A percentile compares a stretch with the other conserved stretches of the same genome.
These are phyloP conservation scores for Eremophila alpestris DNA, from an alignment of 2,797 vertebrate genomes.

Conservation along the genomic window DNA sequence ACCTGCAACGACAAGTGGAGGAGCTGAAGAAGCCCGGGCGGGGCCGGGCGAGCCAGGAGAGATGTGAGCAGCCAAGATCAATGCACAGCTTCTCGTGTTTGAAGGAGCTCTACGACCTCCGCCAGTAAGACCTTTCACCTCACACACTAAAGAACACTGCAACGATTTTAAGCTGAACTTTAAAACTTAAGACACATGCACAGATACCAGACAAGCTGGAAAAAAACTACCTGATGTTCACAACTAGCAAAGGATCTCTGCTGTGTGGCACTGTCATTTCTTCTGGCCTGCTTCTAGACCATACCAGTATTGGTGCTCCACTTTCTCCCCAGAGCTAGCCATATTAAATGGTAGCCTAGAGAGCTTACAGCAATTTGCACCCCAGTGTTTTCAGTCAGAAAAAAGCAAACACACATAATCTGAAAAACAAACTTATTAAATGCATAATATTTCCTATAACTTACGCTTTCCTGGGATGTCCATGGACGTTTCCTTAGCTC, in stretches of 20 bases:
- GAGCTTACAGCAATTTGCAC: neutral
- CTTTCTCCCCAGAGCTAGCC: neutral
- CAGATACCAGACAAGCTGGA: neutral
- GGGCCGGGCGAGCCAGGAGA: conserved; percentile 75
- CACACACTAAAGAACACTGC: neutral
- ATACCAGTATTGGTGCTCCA: neutral
- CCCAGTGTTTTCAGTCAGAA: neutral
- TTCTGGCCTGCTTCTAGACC: neutral
- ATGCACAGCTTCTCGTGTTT: conserved; percentile 88
- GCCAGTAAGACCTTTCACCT: conserved; percentile 81
- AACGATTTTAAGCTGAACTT: neutral
- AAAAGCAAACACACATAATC: neutral
- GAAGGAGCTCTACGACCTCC: conserved; percentile 91
- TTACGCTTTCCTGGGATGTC: neutral
- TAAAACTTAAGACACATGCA: neutral
- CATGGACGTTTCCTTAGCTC: neutral
- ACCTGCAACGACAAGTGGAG: conserved; percentile 89
- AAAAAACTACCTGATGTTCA: neutral
- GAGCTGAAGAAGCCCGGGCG: conserved; percentile 80
- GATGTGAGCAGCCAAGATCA: conserved; percentile 76
- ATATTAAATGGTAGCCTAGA: neutral
- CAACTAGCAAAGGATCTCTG: neutral
- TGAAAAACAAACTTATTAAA: neutral
- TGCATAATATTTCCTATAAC: neutral
- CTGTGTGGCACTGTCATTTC: neutral